These are phyloP conservation scores for Anser brachyrhynchus DNA, from an alignment of 2,113 vertebrate species.

Conservation along the genomic window DNA sequence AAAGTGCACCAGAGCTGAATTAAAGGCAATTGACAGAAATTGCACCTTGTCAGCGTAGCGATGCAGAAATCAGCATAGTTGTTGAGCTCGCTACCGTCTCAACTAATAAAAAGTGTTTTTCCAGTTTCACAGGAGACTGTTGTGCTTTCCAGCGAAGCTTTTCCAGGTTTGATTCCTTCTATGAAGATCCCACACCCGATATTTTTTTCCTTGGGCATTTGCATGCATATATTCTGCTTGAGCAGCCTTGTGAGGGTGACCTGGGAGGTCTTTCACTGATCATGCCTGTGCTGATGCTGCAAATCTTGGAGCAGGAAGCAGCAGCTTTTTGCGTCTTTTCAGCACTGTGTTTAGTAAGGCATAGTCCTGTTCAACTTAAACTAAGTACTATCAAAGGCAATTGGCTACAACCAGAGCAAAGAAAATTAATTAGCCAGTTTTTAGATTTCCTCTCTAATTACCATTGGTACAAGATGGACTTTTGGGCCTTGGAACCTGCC, in stretches of 20 bases:
- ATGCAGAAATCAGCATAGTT: neutral
- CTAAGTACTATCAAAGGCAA: neutral
- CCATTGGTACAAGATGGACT: neutral
- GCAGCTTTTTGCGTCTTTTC: slow-evolving; percentile 6
- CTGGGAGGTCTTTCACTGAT: neutral
- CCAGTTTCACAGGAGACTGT: neutral
- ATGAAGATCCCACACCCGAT: neutral
- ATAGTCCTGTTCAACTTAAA: neutral
- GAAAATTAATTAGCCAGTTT: neutral
- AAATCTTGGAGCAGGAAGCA: slow-evolving; percentile 20
- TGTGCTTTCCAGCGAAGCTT: neutral
- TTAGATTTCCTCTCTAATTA: neutral
- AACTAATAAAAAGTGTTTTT: neutral
- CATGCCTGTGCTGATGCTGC: neutral
- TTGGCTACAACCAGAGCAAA: neutral
- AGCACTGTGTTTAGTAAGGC: neutral
- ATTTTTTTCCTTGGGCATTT: neutral
- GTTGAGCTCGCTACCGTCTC: neutral
- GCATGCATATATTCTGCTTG: neutral
- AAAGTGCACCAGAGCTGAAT: neutral
- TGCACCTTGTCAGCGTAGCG: neutral
- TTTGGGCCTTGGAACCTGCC: neutral
- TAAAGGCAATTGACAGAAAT: neutral
- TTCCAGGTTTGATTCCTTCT: neutral
- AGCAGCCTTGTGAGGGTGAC: neutral